These are phyloP conservation scores for Enteromius fasciolatus DNA, from an alignment of 2,797 vertebrate species.

Conservation along the genomic window DNA sequence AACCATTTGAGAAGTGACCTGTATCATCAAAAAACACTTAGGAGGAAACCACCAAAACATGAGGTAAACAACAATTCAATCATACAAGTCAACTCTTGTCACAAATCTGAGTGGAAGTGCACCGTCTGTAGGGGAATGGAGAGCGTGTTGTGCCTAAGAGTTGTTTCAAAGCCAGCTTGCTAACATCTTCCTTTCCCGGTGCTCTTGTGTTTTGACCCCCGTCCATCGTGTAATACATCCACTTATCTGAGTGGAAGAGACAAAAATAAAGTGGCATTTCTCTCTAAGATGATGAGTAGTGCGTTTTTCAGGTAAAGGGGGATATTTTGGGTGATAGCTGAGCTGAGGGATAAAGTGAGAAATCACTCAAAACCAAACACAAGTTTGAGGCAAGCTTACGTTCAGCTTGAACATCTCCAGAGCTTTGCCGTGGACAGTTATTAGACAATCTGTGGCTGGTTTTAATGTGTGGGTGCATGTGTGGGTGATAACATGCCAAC, in stretches of 20 bases:
- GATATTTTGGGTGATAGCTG: conserved; percentile 21
- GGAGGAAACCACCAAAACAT: conserved; percentile 8
- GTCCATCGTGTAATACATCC: conserved; percentile 21
- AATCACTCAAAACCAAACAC: conserved; percentile 17
- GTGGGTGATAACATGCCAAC: conserved; percentile 16
- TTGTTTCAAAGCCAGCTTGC: conserved; percentile 27
- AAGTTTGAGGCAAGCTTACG: conserved; percentile 7
- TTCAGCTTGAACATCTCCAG: conserved; percentile 5
- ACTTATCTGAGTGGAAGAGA: conserved; percentile 26
- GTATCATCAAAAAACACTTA: conserved; percentile 18
- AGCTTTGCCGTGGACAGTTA: not conserved
- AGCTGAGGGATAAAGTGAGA: conserved; percentile 28
- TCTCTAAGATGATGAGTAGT: conserved; percentile 24
- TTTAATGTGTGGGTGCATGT: conserved; percentile 20
- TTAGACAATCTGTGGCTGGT: conserved; percentile 8
- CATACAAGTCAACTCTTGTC: conserved; percentile 2
- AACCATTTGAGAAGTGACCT: conserved; percentile 13
- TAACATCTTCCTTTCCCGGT: conserved; percentile 5
- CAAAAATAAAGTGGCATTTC: conserved; percentile 35
- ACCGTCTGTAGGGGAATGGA: conserved; percentile 1
- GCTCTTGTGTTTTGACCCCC: conserved; percentile 27
- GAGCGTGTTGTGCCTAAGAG: not conserved
- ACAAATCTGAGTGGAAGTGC: conserved; percentile 1
- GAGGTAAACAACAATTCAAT: conserved; percentile 32
- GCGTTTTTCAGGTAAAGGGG: not conserved